phyloP scores from a whole-genome alignment of 1,140 invertebrate species.

The Heliconius congener region DNA sequence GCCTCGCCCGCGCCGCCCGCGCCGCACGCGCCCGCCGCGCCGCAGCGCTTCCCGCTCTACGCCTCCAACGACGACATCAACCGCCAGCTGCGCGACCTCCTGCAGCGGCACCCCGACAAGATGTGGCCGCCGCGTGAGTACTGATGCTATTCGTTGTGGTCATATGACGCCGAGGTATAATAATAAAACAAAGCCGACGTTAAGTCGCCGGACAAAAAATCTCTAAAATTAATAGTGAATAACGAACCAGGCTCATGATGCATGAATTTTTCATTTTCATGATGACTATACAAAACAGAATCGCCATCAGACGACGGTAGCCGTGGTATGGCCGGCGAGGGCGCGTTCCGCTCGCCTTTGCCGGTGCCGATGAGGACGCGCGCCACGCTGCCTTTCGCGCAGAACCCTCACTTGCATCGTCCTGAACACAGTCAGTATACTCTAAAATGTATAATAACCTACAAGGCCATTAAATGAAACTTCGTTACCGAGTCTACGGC shows the following conservation, averaged over 20 bases:
- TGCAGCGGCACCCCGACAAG: constrained; percentile 86
- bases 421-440: constrained; percentile 35
- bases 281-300: neutral
- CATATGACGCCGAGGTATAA: no score
- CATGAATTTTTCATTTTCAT: no score
- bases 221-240: no score
- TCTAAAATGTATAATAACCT: neutral
- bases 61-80: constrained; percentile 79
- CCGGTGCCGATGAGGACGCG: constrained; percentile 63
- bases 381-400: constrained; percentile 47
- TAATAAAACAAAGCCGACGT: no score
- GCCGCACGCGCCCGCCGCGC: neutral
- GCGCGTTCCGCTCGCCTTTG: constrained; percentile 77
- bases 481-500: no score
- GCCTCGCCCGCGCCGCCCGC: constrained; percentile 14
- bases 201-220: no score
- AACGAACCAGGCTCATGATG: no score
- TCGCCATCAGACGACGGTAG: constrained; percentile 17
- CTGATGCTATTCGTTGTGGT: no score
- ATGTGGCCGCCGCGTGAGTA: constrained; percentile 75
- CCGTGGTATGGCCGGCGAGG: constrained; percentile 31
- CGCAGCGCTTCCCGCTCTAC: constrained; percentile 65
- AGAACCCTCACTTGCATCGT: constrained; percentile 25
- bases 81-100: constrained; percentile 89
- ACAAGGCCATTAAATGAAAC: no score